These are phyloP conservation scores for Bombus vancouverensis DNA, from an alignment of 1,140 invertebrate genomes.

Conservation along the genomic window DNA sequence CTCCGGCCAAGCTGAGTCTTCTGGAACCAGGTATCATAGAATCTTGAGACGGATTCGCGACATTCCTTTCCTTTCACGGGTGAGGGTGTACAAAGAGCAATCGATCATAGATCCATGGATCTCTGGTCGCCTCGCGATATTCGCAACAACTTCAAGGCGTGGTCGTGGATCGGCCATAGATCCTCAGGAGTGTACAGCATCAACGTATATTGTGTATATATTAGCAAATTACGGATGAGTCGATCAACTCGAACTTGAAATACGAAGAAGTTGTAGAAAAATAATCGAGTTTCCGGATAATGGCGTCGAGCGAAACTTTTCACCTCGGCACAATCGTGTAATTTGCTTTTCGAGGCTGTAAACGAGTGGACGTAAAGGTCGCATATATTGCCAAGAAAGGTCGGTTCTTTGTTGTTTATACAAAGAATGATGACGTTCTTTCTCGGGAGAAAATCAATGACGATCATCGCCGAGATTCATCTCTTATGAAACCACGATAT, in stretches of 20 bases:
- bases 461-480: background rate
- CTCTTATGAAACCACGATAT: background rate
- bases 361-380: background rate
- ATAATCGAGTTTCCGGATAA: background rate
- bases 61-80: constrained; percentile 43
- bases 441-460: background rate
- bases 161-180: constrained; percentile 49
- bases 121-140: constrained; percentile 27
- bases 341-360: background rate
- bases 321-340: background rate
- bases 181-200: constrained; percentile 26
- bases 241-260: background rate
- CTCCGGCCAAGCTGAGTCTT: constrained; percentile 80
- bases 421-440: background rate
- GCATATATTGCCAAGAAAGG: background rate
- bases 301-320: background rate
- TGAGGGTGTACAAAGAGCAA: constrained; percentile 46
- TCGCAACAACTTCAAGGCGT: constrained; percentile 30
- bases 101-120: constrained; percentile 50
- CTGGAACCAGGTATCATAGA: constrained; percentile 80
- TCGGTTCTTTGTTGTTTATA: no score
- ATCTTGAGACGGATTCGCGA: constrained; percentile 62
- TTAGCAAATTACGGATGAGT: constrained; percentile 5
- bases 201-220: constrained; percentile 23
- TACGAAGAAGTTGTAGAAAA: no score